Evolutionary conservation across 2,888 invertebrate species (phyloP).

Genomic region (Abrostola tripartita): DNA sequence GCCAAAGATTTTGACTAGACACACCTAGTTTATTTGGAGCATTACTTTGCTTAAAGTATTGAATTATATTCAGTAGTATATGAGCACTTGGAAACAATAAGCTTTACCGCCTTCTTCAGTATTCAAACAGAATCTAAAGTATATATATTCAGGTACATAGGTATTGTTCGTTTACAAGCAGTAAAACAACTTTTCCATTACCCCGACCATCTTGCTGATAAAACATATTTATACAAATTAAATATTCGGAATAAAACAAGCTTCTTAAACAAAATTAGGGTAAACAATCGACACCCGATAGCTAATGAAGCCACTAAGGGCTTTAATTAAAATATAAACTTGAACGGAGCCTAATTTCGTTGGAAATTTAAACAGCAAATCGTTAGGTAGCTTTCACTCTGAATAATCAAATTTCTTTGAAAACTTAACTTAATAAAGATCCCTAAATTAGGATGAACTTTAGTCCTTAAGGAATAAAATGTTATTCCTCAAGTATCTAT

Average conservation of each 20-base stretch:
- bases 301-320: constrained; percentile 16
- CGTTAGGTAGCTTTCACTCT: background rate
- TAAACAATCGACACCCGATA: constrained; percentile 14
- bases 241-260: constrained; percentile 7
- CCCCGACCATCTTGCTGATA: too few species aligned
- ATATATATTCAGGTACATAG: too few species aligned
- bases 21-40: too few species aligned
- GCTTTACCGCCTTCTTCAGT: too few species aligned
- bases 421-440: constrained; percentile 20
- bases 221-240: background rate
- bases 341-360: constrained; percentile 3
- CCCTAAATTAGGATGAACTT: constrained; percentile 7
- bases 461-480: constrained; percentile 6
- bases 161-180: too few species aligned
- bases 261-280: constrained; percentile 14
- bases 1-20: too few species aligned
- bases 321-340: constrained; percentile 32
- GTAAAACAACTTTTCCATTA: too few species aligned
- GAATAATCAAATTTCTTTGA: constrained; percentile 16
- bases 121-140: too few species aligned
- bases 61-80: too few species aligned
- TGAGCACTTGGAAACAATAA: too few species aligned
- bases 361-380: constrained; percentile 18
- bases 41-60: too few species aligned
- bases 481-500: background rate